These are phyloP conservation scores for Ramazzottius varieornatus DNA, from an alignment of 2,888 invertebrate species.

Conservation along the genomic window DNA sequence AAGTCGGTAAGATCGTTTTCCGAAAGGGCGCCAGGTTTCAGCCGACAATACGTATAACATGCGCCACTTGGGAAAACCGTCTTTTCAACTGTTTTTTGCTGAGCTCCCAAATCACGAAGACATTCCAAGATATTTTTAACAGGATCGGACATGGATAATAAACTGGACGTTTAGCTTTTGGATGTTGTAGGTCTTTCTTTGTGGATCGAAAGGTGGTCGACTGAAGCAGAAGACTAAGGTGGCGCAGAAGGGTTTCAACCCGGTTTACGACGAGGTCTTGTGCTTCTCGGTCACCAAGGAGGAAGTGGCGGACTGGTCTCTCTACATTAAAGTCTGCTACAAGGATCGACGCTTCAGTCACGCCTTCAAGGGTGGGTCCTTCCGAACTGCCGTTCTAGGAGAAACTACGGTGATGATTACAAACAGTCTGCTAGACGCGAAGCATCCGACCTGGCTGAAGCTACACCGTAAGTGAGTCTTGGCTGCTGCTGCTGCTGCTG, in stretches of 20 bases:
- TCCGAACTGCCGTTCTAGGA: background rate
- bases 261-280: background rate
- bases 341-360: background rate
- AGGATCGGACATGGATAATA: no score
- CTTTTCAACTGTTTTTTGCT: no score
- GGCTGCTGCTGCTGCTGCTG: no score
- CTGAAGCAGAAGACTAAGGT: background rate
- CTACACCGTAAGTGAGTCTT: background rate
- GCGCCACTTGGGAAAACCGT: no score
- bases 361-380: background rate
- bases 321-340: background rate
- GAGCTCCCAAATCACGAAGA: no score
- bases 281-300: background rate
- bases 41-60: no score
- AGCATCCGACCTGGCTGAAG: background rate
- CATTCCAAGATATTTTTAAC: no score
- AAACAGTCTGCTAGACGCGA: background rate
- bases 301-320: background rate
- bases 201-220: background rate
- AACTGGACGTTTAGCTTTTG: no score
- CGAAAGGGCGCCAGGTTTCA: no score
- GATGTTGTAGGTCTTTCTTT: background rate
- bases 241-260: background rate
- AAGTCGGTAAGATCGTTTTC: no score
- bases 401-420: background rate